A percentile compares a stretch with the other conserved stretches of the same genome.
Conservation (phyloP, 2,113 vertebrate genomes). For the Seriola rivoliana region DNA sequence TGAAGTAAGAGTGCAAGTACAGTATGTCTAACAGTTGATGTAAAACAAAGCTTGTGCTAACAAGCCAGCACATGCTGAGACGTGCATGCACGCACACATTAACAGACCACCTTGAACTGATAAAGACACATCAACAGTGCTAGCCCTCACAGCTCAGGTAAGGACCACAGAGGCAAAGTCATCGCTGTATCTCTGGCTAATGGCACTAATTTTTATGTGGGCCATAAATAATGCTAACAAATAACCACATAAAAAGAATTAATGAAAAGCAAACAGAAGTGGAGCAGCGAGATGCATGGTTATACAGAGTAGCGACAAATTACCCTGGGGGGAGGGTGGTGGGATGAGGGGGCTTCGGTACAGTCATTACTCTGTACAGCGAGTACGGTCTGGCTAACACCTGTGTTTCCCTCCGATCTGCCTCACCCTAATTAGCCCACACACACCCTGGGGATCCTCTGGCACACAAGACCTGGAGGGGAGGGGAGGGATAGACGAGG, state of each 20-base stretch:
- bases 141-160: conserved; percentile 68
- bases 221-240: conserved; percentile 93
- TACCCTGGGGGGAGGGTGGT: conserved; percentile 77
- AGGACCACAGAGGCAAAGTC: conserved; percentile 84
- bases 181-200: conserved; percentile 83
- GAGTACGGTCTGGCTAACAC: conserved; percentile 80
- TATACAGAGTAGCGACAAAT: conserved; percentile 96
- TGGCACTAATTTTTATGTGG: conserved; percentile 95
- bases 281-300: conserved; percentile 93
- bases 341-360: conserved; percentile 71
- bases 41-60: conserved; percentile 43
- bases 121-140: conserved; percentile 77
- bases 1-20: not conserved
- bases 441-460: conserved; percentile 90
- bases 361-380: conserved; percentile 83
- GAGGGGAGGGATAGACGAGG: conserved; percentile 39
- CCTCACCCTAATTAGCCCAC: conserved; percentile 99
- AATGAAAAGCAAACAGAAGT: conserved; percentile 87
- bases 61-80: conserved; percentile 26
- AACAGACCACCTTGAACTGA: conserved; percentile 84
- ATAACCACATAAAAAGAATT: conserved; percentile 89
- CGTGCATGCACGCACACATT: conserved; percentile 51
- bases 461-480: conserved; percentile 77
- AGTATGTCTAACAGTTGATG: conserved; percentile 18
- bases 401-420: conserved; percentile 85